Base-by-base conservation (phyloP, 1,140 invertebrate species). In the Drosophila pachea region DNA sequence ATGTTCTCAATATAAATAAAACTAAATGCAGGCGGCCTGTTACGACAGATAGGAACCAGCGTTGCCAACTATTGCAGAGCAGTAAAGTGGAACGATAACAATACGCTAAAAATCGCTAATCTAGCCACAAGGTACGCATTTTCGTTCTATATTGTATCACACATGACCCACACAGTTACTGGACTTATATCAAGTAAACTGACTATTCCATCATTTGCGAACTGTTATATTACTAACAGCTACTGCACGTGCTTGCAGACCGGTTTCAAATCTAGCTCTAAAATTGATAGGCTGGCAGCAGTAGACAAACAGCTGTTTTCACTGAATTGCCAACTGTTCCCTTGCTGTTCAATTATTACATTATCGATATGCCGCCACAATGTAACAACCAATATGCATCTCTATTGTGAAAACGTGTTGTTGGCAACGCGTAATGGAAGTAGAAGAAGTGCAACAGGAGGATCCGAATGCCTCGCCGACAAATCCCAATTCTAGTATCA, bases 401-500 rank as follows among this genome's bases (percentile, higher is more conserved):
- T 9, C n/a, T 11, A 35, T 22, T 45, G 9, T 43, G 48, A 73
- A 60, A 61, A 66, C 68, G 63, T 66, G 55, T 60, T 68, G 55
- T 14, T 66, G 42, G 54, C 49, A 54, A 45, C 42, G 55, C 48
- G 29, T 42, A 54, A 74, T 70, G 72, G 68, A 70, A 36, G 53
- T 74, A 45, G 68, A 66, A 14, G 55, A 73, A 40, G 54, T 53
- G 31, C 52, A 59, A 6, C 65, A 58, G 40, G 56, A 71, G 31
- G 16, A 2, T 22, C 22, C 22, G 22, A 3, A 1, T 22, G 22
- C 49, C 22, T 4, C 43, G 29, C 12, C 14, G 9, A 59, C 31
- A 5, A 86, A 82, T 48, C 76, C 72, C 9, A 76, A 73, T 53
- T 47, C 56, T 12, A 68, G 70, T 43, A 70, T 86, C n/a, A 79